Evolutionary conservation across 2,888 invertebrate species (phyloP), one percentile per base, ranked within the genome.

Genomic region (Crocallis elinguaria): DNA sequence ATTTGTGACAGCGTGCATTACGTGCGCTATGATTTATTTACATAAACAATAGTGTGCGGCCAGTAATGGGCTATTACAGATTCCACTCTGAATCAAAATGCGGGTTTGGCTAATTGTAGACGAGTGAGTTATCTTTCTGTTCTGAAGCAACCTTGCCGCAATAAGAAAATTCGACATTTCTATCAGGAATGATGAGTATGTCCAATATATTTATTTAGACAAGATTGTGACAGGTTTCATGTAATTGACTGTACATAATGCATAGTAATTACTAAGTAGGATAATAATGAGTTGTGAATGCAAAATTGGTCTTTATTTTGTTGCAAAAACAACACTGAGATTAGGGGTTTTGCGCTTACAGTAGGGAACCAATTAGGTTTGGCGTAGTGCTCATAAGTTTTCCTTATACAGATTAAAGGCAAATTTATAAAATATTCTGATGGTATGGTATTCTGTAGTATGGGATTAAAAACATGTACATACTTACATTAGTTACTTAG

Each of bases 11-110:
- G 73, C 67, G 73, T 75, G 68, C 72, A 76, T 80, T 57, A 61
- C 76, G 75, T 73, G 64, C 69, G 56, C 64, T 72, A 68, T 84
- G 86, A 88, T 90, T 86, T 90, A 90, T 90, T 86, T 84, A 83
- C 84, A 74, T 81, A 82, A 82, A 86, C 81, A 84, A 84, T 79
- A 80, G 76, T 71, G 67, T 61, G 59, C 60, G 61, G 60, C 51
- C 49, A 60, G 58, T 61, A 57, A 65, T 71, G 61, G 66, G 71
- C 73, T 76, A 86, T 87, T 87, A 87, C 68, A 69, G 79, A 82
- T 79, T 78, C 72, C 67, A 67, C 53, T 57, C 48, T 64, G 60
- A 62, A 64, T 64, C 60, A 62, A 66, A 70, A 59, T 62, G 55
- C 69, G 64, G 59, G 67, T 69, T 69, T 60, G 51, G 66, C 60